Base-by-base conservation (phyloP, 2,797 vertebrate species). In the Eulemur albifrons region DNA sequence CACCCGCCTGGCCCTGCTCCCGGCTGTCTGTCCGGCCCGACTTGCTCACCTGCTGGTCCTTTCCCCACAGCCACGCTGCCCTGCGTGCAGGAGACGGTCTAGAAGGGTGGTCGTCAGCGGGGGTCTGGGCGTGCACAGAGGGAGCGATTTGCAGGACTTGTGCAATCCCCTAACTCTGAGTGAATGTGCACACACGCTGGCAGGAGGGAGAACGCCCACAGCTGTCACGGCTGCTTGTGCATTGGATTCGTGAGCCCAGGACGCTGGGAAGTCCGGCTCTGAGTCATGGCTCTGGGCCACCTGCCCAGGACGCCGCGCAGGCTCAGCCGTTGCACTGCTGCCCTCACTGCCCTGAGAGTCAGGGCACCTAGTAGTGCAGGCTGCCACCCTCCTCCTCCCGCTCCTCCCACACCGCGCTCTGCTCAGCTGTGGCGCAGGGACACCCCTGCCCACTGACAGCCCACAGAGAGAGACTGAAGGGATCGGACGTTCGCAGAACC, bases 281-380 rank as follows among this genome's bases (percentile, higher is more conserved):
- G 57, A 30, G n/a, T 7, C 65, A 1, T 3, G 2, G 4, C 52
- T 88, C 61, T 81, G 25, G 35, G 4, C 21, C 4, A 3, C 5
- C 2, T 73, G 32, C 48, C 70, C 13, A 10, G 61, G 50, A 45
- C 75, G 14, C 14, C 30, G 35, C n/a, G 15, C 2, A 12, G 10
- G 5, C 2, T 7, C 63, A 38, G 25, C 32, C 50, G 18, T 0
- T 1, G n/a, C 35, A n/a, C 14, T 7, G 21, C 11, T 14, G 59
- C 45, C 40, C 8, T 72, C 25, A 9, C 38, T 50, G 32, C 0
- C 0, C 3, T 23, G 50, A n/a, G 17, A 14, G 40, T 45, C 20
- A 27, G 57, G 21, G 5, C 0, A 0, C n/a, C 77, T 5, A 61
- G 35, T 4, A 27, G 38, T 5, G 6, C 0, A 0, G 3, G 20